A percentile compares a stretch with the other conserved stretches of the same genome.
Evolutionary conservation across 2,888 invertebrate species (phyloP).

Genomic region (Stenolophus ochropezus): DNA sequence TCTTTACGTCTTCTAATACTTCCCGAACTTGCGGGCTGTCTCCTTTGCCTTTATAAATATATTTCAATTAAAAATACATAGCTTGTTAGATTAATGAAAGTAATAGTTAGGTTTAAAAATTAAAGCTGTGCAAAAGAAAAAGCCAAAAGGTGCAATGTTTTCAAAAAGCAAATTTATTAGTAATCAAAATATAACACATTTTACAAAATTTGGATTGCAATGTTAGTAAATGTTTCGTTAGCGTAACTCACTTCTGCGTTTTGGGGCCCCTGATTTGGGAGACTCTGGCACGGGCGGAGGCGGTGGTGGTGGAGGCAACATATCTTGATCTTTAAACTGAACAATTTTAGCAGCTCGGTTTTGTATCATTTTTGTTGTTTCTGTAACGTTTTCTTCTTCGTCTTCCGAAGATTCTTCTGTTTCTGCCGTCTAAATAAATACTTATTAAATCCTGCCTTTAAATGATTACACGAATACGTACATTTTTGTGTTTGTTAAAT

Average conservation of each 20-base stretch:
- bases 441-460: too few relatives aligned
- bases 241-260: constrained; percentile 59
- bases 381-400: constrained; percentile 66
- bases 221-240: constrained; percentile 3
- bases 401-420: constrained; percentile 65
- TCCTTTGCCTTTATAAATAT: constrained; percentile 74
- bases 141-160: constrained; percentile 14
- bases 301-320: constrained; percentile 41
- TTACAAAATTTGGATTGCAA: not conserved
- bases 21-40: constrained; percentile 78
- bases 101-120: too few relatives aligned
- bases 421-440: constrained; percentile 56
- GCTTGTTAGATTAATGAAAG: too few relatives aligned
- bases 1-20: constrained; percentile 80
- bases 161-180: constrained; percentile 17
- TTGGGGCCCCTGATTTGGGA: constrained; percentile 31
- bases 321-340: constrained; percentile 52
- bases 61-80: not conserved
- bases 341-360: constrained; percentile 64
- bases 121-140: constrained; percentile 20
- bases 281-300: constrained; percentile 14
- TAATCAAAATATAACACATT: constrained; percentile 16
- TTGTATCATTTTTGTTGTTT: constrained; percentile 68
- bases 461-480: too few relatives aligned
- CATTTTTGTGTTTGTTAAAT: constrained; percentile 80